A percentile compares a stretch with the other conserved stretches of the same genome.
These are phyloP conservation scores for Leptinotarsa haldemani DNA, from an alignment of 2,888 invertebrate species.

Conservation along the genomic window DNA sequence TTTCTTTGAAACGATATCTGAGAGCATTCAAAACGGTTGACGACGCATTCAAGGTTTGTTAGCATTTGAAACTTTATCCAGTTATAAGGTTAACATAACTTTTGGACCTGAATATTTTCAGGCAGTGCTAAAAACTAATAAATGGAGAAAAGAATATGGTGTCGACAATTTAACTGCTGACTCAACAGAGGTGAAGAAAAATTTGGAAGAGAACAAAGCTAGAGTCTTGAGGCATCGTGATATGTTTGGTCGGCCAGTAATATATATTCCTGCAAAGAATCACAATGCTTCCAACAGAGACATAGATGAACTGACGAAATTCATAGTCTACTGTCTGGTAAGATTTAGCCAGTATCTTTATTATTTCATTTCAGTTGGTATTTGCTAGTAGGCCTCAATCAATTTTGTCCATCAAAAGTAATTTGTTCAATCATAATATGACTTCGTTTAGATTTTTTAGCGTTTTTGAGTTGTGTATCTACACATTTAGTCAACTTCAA, in stretches of 20 bases:
- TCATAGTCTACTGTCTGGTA: slow-evolving; percentile 81
- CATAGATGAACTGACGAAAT: slow-evolving; percentile 81
- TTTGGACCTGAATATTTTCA: slow-evolving; percentile 54
- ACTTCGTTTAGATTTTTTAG: too few relatives aligned
- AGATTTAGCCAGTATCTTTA: slow-evolving; percentile 35
- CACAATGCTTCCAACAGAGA: slow-evolving; percentile 79
- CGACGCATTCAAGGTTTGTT: slow-evolving; percentile 76
- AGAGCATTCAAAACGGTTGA: slow-evolving; percentile 81
- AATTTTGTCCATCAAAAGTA: not conserved
- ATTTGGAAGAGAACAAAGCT: slow-evolving; percentile 73
- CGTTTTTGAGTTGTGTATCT: too few relatives aligned
- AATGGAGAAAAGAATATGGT: slow-evolving; percentile 82
- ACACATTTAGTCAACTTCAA: too few relatives aligned
- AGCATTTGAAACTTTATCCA: not conserved
- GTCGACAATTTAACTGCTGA: slow-evolving; percentile 72
- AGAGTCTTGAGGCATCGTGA: slow-evolving; percentile 79
- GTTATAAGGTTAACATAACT: too few relatives aligned
- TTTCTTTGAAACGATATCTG: slow-evolving; percentile 77
- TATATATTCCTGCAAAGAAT: slow-evolving; percentile 83
- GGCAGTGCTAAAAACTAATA: slow-evolving; percentile 83
- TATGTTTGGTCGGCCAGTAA: slow-evolving; percentile 78
- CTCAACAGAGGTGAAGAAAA: slow-evolving; percentile 69
- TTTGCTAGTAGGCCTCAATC: not conserved
- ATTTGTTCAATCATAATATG: not conserved
- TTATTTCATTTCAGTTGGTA: not conserved